Percentiles rank a stretch among this genome's conserved stretches.
Evolutionary conservation across 2,797 vertebrate species (phyloP).

Genomic region (Trematomus bernacchii): DNA sequence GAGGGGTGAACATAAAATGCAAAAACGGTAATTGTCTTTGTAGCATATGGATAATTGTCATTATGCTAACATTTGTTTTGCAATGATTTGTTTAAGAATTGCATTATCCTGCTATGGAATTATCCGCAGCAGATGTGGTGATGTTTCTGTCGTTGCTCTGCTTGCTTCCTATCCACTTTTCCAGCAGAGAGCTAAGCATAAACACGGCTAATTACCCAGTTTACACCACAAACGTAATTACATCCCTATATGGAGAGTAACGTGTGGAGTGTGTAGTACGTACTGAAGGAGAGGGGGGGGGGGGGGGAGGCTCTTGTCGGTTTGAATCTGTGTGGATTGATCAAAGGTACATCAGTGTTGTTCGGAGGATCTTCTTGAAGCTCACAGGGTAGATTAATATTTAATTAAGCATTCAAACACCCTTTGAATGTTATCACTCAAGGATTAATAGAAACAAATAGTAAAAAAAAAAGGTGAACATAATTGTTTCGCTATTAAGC

Average conservation of each 20-base stretch:
- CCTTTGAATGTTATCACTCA: slow-evolving; percentile 10
- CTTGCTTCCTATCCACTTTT: slow-evolving; percentile 40
- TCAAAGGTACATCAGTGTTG: slow-evolving; percentile 34
- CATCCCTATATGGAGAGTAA: slow-evolving; percentile 62
- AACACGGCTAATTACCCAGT: slow-evolving; percentile 74
- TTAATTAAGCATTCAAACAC: slow-evolving; percentile 42
- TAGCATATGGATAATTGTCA: slow-evolving; percentile 52
- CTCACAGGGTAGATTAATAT: slow-evolving; percentile 35
- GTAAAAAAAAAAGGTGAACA: slow-evolving; percentile 18
- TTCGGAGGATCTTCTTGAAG: slow-evolving; percentile 28
- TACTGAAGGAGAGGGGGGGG: slow-evolving; percentile 18
- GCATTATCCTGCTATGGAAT: slow-evolving; percentile 32
- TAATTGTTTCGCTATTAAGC: slow-evolving; percentile 17
- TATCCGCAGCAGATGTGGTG: slow-evolving; percentile 55
- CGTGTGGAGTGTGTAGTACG: slow-evolving; percentile 31
- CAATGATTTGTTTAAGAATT: slow-evolving; percentile 58
- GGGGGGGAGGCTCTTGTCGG: not conserved
- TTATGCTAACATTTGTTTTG: slow-evolving; percentile 53
- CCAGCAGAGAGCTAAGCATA: slow-evolving; percentile 74
- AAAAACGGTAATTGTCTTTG: slow-evolving; percentile 12
- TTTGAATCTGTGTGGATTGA: slow-evolving; percentile 12
- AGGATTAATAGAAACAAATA: slow-evolving; percentile 27
- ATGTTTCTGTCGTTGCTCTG: slow-evolving; percentile 49
- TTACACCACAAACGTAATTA: slow-evolving; percentile 75
- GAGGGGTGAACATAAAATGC: slow-evolving; percentile 18